Conservation (phyloP, 2,113 vertebrate species). For the Poecile atricapillus region DNA sequence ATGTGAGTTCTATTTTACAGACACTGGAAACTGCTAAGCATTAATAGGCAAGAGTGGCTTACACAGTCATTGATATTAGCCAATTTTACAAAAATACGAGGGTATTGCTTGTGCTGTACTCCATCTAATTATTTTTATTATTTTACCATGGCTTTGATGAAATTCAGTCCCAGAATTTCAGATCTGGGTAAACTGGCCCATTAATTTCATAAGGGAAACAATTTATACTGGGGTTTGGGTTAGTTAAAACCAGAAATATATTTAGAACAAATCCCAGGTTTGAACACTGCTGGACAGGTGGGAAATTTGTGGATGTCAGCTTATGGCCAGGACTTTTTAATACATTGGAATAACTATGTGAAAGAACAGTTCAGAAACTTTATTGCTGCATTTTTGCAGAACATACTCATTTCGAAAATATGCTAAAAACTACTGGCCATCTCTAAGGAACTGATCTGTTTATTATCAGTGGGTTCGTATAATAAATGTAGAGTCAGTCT, state of each 20-base stretch:
- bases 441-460: not conserved
- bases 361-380: not conserved
- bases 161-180: constrained; percentile 10
- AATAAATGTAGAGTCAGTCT: not conserved
- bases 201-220: constrained; percentile 18
- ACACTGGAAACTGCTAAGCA: not conserved
- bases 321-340: not conserved
- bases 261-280: not conserved
- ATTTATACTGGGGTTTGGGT: not conserved
- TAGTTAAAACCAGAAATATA: constrained; percentile 15
- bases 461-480: not conserved
- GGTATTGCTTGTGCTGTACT: not conserved
- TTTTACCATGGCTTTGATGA: constrained; percentile 4
- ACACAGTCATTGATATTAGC: not conserved
- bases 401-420: not conserved
- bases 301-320: not conserved
- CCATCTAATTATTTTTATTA: not conserved
- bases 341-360: not conserved
- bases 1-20: constrained; percentile 3
- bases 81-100: not conserved
- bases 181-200: constrained; percentile 5
- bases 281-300: constrained; percentile 24
- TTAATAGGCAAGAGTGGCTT: not conserved
- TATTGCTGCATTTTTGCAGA: not conserved
- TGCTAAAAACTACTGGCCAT: not conserved